Conservation (phyloP, 1,140 invertebrate species). For the Eupeodes corollae region DNA sequence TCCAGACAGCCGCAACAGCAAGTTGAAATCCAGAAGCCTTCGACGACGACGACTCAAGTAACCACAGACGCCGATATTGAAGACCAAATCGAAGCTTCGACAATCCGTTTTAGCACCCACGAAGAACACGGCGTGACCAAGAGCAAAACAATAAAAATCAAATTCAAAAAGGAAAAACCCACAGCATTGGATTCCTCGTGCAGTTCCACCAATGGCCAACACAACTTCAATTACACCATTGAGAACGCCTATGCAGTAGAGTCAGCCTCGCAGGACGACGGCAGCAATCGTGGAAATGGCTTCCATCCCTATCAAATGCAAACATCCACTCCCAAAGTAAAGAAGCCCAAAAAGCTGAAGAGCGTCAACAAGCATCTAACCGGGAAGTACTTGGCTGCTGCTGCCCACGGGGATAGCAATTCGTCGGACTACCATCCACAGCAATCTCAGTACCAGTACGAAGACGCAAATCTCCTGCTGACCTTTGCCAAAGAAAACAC, state of each 20-base stretch:
- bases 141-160: conserved; percentile 34
- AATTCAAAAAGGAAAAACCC: conserved; percentile 26
- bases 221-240: conserved; percentile 21
- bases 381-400: conserved; percentile 4
- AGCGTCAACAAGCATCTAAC: conserved; percentile 3
- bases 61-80: conserved; percentile 6
- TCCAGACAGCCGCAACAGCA: background rate
- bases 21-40: background rate
- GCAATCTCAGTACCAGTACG: background rate
- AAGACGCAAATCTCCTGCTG: conserved; percentile 2
- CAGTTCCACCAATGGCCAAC: background rate
- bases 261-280: background rate
- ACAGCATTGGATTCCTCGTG: conserved; percentile 2
- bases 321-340: conserved; percentile 29
- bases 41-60: background rate
- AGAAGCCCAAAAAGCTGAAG: too few relatives aligned
- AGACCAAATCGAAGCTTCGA: conserved; percentile 20
- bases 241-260: conserved; percentile 18
- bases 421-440: background rate
- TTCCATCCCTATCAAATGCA: conserved; percentile 31
- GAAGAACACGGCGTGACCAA: conserved; percentile 14
- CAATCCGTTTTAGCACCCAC: conserved; percentile 21
- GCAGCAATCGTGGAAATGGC: conserved; percentile 20
- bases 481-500: background rate
- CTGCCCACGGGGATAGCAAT: background rate